Conservation (phyloP, 2,113 vertebrate species). For the Chaetura pelagica region DNA sequence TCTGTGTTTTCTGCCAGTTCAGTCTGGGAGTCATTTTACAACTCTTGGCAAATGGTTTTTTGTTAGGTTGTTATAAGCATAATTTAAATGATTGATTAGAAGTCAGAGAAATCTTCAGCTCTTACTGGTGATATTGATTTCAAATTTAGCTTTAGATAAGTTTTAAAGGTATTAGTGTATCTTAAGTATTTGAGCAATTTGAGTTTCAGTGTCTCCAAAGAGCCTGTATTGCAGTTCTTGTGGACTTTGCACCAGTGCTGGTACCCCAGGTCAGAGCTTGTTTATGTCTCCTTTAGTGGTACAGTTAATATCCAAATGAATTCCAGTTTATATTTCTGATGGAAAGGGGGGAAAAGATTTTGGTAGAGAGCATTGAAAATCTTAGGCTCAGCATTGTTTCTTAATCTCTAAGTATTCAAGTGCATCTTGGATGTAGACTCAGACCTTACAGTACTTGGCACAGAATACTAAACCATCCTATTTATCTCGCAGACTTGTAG, state of each 20-base stretch:
- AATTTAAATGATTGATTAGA: slow-evolving; percentile 1
- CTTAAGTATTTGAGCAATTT: background rate
- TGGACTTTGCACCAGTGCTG: background rate
- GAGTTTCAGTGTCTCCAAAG: background rate
- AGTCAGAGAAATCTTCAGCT: background rate
- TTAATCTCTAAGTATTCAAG: background rate
- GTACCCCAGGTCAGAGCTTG: background rate
- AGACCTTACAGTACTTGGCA: background rate
- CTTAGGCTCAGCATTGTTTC: background rate
- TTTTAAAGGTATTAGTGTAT: background rate
- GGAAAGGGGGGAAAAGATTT: accelerated
- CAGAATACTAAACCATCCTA: background rate
- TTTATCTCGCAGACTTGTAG: background rate
- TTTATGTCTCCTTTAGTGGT: background rate
- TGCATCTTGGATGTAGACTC: background rate
- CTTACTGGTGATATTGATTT: background rate
- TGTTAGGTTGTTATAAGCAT: background rate
- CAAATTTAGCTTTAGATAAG: background rate
- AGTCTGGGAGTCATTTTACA: slow-evolving; percentile 45
- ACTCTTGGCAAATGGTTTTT: slow-evolving; percentile 54
- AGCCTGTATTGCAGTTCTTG: background rate
- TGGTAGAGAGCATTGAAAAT: background rate
- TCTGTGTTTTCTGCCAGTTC: slow-evolving; percentile 46
- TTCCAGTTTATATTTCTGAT: background rate
- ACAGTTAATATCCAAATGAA: background rate